Evolutionary conservation across 2,113 vertebrate species (phyloP).

Genomic region (Nyctibius bracteatus): DNA sequence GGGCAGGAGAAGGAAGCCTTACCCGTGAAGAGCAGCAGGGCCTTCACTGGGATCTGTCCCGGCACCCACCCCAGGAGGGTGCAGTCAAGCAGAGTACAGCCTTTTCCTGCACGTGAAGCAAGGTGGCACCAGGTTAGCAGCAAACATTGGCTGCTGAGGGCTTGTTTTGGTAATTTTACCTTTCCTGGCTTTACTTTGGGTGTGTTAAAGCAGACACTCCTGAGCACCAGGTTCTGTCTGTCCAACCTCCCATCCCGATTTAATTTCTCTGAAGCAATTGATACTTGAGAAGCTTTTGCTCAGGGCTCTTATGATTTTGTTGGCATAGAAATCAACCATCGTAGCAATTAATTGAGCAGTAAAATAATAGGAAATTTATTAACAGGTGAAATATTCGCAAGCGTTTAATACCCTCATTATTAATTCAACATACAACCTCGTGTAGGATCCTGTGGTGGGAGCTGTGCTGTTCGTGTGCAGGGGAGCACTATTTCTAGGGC

Average conservation of each 20-base stretch:
- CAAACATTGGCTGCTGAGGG: not conserved
- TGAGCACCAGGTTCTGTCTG: not conserved
- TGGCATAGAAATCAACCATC: not conserved
- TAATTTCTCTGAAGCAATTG: not conserved
- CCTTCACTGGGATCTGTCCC: not conserved
- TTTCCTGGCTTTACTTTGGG: not conserved
- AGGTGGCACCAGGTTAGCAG: not conserved
- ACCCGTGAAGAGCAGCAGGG: not conserved
- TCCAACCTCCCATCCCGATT: not conserved
- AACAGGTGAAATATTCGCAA: not conserved
- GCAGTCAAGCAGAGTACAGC: not conserved
- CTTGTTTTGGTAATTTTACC: not conserved
- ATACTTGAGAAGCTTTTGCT: not conserved
- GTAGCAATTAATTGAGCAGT: not conserved
- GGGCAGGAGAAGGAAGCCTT: not conserved
- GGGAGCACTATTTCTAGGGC: not conserved
- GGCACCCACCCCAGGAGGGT: not conserved
- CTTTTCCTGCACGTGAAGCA: not conserved
- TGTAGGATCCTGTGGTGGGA: not conserved
- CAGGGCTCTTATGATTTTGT: not conserved
- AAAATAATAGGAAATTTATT: not conserved
- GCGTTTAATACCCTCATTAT: not conserved
- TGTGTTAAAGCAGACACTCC: not conserved
- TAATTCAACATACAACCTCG: not conserved
- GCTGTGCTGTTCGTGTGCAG: not conserved